phyloP scores from a whole-genome alignment of 2,888 invertebrate genomes.

The Calameuta idolon region DNA sequence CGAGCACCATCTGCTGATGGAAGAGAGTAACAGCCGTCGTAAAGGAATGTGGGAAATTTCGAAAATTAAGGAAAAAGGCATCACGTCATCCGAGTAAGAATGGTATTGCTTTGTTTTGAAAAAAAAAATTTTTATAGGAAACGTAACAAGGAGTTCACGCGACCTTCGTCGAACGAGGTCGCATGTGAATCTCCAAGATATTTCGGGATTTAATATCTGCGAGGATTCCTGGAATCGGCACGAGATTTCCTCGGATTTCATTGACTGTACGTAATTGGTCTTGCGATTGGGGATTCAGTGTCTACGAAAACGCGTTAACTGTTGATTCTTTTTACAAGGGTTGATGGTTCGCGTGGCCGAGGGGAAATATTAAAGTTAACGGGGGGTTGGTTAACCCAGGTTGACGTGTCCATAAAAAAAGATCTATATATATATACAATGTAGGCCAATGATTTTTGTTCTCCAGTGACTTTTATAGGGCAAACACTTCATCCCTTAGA shows the following conservation, averaged over 20 bases:
- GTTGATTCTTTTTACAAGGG: too few species aligned
- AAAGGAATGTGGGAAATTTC: too few species aligned
- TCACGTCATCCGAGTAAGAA: too few species aligned
- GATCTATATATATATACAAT: neutral
- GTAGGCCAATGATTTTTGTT: neutral
- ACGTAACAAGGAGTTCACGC: too few species aligned
- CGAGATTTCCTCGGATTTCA: neutral
- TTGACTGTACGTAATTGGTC: neutral
- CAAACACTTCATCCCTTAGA: slow-evolving; percentile 17
- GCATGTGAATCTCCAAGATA: too few species aligned
- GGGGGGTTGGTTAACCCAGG: neutral
- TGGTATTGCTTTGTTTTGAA: too few species aligned
- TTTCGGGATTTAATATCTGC: neutral
- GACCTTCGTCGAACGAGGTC: too few species aligned
- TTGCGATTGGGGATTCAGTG: neutral
- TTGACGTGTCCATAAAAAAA: neutral
- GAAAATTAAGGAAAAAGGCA: too few species aligned
- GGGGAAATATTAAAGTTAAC: neutral
- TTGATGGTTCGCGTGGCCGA: neutral
- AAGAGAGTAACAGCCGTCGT: too few species aligned
- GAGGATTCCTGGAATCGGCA: neutral
- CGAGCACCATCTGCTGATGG: too few species aligned
- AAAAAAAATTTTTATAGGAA: too few species aligned
- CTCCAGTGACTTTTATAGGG: slow-evolving; percentile 4
- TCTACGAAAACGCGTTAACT: too few species aligned